phyloP scores from a whole-genome alignment of 2,888 invertebrate genomes.

The Zaprionus lineosus region DNA sequence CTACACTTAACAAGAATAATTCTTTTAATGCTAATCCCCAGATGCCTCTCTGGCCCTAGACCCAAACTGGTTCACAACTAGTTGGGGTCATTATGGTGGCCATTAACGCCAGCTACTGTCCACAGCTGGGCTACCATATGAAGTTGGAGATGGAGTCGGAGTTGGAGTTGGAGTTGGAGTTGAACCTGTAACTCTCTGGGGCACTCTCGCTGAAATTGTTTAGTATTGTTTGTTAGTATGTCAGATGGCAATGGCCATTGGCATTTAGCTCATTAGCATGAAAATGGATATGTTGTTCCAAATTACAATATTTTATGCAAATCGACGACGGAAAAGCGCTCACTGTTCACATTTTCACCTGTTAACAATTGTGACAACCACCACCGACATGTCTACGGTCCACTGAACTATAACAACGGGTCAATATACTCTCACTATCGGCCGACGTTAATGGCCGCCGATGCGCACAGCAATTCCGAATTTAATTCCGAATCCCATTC shows the following conservation, averaged over 20 bases:
- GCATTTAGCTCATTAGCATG: slow-evolving; percentile 35
- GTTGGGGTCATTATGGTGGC: slow-evolving; percentile 27
- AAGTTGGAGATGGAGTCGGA: neutral
- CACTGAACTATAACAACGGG: slow-evolving; percentile 14
- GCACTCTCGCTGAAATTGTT: slow-evolving; percentile 42
- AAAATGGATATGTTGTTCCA: slow-evolving; percentile 16
- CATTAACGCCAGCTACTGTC: slow-evolving; percentile 36
- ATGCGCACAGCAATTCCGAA: no score
- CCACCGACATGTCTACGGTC: slow-evolving; percentile 10
- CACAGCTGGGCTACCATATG: slow-evolving; percentile 6
- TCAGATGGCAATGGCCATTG: slow-evolving; percentile 19
- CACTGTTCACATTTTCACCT: slow-evolving; percentile 11
- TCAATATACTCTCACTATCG: slow-evolving; percentile 9
- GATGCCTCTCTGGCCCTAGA: neutral
- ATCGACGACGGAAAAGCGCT: slow-evolving; percentile 38
- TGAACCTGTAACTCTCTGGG: slow-evolving; percentile 1
- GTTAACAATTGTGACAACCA: neutral
- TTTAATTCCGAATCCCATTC: no score
- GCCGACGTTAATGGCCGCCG: slow-evolving; percentile 1
- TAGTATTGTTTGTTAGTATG: slow-evolving; percentile 25
- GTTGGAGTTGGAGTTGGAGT: slow-evolving; percentile 1
- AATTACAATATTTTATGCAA: slow-evolving; percentile 36
- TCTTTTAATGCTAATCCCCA: slow-evolving; percentile 33
- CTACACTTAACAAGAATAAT: slow-evolving; percentile 64
- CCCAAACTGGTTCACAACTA: slow-evolving; percentile 56